Conservation (phyloP, 2,797 vertebrate genomes). For the Centropyge bicolor region DNA sequence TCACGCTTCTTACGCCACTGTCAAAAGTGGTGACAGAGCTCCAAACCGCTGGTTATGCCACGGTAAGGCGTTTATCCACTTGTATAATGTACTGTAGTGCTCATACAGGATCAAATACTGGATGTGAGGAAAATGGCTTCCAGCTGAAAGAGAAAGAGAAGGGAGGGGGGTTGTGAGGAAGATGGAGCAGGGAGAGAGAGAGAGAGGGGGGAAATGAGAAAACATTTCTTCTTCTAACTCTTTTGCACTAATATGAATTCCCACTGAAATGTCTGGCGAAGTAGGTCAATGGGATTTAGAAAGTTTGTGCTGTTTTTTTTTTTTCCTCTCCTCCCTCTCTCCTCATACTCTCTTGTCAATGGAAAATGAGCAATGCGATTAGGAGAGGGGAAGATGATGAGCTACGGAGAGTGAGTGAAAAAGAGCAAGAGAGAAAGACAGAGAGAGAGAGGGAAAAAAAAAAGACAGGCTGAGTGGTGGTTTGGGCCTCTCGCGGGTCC, state of each 20-base stretch:
- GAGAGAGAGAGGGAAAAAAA: slow-evolving; percentile 23
- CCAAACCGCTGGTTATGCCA: slow-evolving; percentile 65
- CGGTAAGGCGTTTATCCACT: slow-evolving; percentile 78
- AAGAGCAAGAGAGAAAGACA: slow-evolving; percentile 52
- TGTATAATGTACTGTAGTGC: slow-evolving; percentile 73
- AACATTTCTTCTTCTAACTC: slow-evolving; percentile 77
- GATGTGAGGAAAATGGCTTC: slow-evolving; percentile 77
- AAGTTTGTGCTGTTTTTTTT: slow-evolving; percentile 78
- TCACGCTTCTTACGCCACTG: slow-evolving; percentile 80
- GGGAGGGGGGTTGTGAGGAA: slow-evolving; percentile 46
- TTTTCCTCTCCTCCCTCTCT: not conserved
- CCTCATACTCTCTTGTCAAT: slow-evolving; percentile 76
- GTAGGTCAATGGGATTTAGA: slow-evolving; percentile 87
- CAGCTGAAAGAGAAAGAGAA: slow-evolving; percentile 68
- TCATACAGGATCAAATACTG: slow-evolving; percentile 71
- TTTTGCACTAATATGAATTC: slow-evolving; percentile 84
- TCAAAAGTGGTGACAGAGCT: slow-evolving; percentile 76
- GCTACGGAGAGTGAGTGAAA: slow-evolving; percentile 55
- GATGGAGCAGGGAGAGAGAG: slow-evolving; percentile 20
- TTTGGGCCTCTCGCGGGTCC: slow-evolving; percentile 66
- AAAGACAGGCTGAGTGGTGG: slow-evolving; percentile 64
- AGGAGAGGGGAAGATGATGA: slow-evolving; percentile 76
- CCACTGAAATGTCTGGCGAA: slow-evolving; percentile 83
- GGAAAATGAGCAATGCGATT: slow-evolving; percentile 82
- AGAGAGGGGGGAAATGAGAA: slow-evolving; percentile 47